Percentiles rank a stretch among this genome's conserved stretches.
These are phyloP conservation scores for Enteromius mattozi DNA, from an alignment of 2,797 vertebrate genomes.

Conservation along the genomic window DNA sequence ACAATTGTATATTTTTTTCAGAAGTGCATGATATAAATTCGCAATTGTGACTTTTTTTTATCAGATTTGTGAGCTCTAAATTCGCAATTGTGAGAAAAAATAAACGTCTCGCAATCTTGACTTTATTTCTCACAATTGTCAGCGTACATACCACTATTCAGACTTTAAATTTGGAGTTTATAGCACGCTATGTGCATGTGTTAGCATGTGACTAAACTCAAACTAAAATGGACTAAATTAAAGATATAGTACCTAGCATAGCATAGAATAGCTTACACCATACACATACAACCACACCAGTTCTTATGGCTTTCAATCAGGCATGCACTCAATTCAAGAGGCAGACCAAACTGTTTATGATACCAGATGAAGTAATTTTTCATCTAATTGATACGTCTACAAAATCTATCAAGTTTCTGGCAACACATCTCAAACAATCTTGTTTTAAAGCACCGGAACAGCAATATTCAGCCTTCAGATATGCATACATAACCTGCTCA, in stretches of 20 bases:
- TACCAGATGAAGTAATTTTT: background rate
- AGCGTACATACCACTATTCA: no score
- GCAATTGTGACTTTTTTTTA: no score
- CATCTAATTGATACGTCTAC: constrained; percentile 2
- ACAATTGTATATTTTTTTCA: no score
- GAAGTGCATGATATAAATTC: no score
- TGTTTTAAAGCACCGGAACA: background rate
- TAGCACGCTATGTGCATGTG: no score
- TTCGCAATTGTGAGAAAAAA: no score
- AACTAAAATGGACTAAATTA: background rate
- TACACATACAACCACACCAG: background rate
- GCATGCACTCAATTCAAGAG: background rate
- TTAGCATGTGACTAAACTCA: no score
- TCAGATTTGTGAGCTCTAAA: no score
- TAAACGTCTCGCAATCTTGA: no score
- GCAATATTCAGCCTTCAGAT: constrained; percentile 44
- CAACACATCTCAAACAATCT: constrained; percentile 4
- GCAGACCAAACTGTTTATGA: background rate
- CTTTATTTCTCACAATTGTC: no score
- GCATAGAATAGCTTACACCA: background rate
- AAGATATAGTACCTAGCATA: background rate
- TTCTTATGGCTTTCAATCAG: background rate
- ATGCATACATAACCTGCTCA: constrained; percentile 40
- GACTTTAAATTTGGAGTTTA: no score
- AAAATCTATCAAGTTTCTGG: constrained; percentile 17